These are phyloP conservation scores for Mythimna albipuncta DNA, from an alignment of 2,888 invertebrate species.

Conservation along the genomic window DNA sequence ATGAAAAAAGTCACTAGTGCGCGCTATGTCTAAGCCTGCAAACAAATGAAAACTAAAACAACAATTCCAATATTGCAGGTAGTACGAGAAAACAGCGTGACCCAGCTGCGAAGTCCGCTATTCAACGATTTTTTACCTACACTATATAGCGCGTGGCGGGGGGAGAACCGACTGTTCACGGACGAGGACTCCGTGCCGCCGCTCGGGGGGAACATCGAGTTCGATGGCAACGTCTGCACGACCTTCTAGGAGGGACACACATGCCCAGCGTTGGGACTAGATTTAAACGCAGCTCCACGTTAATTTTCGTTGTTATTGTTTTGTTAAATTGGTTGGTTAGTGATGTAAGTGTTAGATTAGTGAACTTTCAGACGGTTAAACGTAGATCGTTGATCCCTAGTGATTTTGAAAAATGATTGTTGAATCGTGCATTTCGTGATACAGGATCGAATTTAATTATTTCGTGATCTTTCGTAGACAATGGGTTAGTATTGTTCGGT, in stretches of 20 bases:
- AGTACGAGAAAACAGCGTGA: conserved; percentile 79
- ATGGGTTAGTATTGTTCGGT: neutral
- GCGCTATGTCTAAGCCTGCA: too few species aligned
- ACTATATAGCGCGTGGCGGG: conserved; percentile 84
- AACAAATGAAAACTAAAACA: conserved; percentile 1
- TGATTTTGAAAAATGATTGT: conserved; percentile 8
- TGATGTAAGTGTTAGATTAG: conserved; percentile 42
- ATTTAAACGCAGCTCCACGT: conserved; percentile 55
- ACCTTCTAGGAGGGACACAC: conserved; percentile 75
- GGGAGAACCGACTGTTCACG: conserved; percentile 70
- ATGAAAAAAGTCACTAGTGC: too few species aligned
- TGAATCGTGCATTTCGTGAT: conserved; percentile 4
- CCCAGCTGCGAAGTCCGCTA: conserved; percentile 78
- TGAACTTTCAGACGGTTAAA: neutral
- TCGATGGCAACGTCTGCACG: conserved; percentile 86
- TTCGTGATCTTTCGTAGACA: neutral
- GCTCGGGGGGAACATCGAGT: conserved; percentile 79
- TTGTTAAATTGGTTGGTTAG: conserved; percentile 57
- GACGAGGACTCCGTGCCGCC: conserved; percentile 69
- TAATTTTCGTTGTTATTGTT: conserved; percentile 47
- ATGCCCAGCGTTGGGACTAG: conserved; percentile 31
- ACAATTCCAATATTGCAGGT: conserved; percentile 74
- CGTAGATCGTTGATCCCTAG: neutral
- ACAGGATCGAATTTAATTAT: neutral
- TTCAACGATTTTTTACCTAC: conserved; percentile 88